phyloP scores from a whole-genome alignment of 2,113 vertebrate genomes.

The Tauraco erythrolophus region DNA sequence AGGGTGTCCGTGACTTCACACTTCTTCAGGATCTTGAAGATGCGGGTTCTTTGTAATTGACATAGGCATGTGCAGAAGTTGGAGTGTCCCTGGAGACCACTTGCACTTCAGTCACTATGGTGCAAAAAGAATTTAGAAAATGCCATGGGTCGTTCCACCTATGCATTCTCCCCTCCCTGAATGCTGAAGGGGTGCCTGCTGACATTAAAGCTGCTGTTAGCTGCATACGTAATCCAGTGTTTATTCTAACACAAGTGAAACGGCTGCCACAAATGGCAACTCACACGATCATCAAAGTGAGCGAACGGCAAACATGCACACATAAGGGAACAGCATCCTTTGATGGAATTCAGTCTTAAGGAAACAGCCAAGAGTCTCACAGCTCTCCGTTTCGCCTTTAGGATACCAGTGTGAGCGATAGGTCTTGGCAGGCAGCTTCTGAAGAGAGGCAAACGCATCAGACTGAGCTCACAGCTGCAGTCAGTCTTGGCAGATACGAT shows the following conservation, averaged over 20 bases:
- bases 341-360: neutral
- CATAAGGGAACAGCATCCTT: neutral
- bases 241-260: slow-evolving; percentile 27
- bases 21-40: neutral
- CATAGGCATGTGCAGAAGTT: neutral
- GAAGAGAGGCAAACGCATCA: neutral
- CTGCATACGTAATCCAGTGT: neutral
- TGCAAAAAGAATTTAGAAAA: neutral
- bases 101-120: neutral
- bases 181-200: neutral
- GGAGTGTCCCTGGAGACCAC: neutral
- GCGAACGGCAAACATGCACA: neutral
- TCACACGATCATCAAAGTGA: neutral
- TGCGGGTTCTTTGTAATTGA: neutral
- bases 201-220: neutral
- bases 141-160: rapidly evolving
- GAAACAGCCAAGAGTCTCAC: neutral
- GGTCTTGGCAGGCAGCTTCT: neutral
- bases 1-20: neutral
- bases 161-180: neutral
- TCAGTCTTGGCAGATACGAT: neutral
- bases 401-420: neutral
- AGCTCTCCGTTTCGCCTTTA: neutral
- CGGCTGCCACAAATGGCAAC: slow-evolving; percentile 9
- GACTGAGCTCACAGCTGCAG: neutral